A percentile compares a stretch with the other conserved stretches of the same genome.
These are phyloP conservation scores for Tyrannus savana DNA, from an alignment of 2,113 vertebrate species.

Conservation along the genomic window DNA sequence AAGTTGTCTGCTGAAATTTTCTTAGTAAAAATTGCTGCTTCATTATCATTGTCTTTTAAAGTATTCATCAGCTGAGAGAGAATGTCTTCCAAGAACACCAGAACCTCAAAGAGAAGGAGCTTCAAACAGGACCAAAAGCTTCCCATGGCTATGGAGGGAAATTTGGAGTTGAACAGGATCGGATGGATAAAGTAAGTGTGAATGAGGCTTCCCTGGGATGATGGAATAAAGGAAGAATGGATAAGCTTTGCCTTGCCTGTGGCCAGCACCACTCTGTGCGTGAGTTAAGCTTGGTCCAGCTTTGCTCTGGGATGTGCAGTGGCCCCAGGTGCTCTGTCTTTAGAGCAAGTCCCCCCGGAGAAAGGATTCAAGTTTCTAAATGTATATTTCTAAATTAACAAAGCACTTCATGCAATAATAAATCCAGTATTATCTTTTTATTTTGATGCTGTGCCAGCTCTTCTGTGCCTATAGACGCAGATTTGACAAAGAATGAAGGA, in stretches of 20 bases:
- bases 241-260: neutral
- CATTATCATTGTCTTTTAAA: conserved; percentile 38
- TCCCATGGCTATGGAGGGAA: conserved; percentile 94
- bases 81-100: conserved; percentile 91
- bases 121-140: conserved; percentile 86
- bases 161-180: conserved; percentile 93
- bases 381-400: neutral
- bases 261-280: neutral
- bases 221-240: conserved; percentile 84
- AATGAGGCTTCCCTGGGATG: neutral
- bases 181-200: conserved; percentile 92
- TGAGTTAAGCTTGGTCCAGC: neutral
- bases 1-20: neutral
- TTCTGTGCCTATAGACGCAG: neutral
- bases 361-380: neutral
- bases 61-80: conserved; percentile 89
- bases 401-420: neutral
- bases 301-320: neutral
- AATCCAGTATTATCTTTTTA: neutral
- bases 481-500: neutral
- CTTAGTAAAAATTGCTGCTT: neutral
- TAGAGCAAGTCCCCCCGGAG: neutral
- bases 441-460: neutral
- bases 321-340: neutral
- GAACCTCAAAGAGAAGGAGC: conserved; percentile 87